Conservation (phyloP, 2,888 invertebrate genomes). For the Chaitophorus viminalis region DNA sequence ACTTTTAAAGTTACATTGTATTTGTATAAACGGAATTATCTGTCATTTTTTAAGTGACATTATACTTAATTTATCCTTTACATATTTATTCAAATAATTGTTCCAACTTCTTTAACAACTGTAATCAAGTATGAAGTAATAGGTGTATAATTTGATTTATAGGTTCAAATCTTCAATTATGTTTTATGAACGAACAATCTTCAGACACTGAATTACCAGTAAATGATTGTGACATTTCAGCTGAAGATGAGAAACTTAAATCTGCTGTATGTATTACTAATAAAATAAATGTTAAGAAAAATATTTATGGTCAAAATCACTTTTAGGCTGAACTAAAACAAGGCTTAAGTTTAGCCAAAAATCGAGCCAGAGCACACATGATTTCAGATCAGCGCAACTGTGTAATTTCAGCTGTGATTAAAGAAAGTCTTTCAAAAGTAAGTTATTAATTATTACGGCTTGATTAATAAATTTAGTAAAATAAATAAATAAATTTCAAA, state of each 20-base stretch:
- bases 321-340: constrained; percentile 73
- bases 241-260: constrained; percentile 31
- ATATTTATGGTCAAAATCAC: not conserved
- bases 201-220: constrained; percentile 72
- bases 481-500: no score
- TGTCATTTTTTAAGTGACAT: no score
- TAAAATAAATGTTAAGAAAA: not conserved
- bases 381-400: constrained; percentile 53
- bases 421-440: constrained; percentile 54
- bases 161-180: constrained; percentile 94
- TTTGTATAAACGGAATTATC: no score
- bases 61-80: no score
- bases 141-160: constrained; percentile 62
- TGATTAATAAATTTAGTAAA: not conserved
- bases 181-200: constrained; percentile 93
- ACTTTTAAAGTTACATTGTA: no score
- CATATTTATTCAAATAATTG: no score
- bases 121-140: not conserved
- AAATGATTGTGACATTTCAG: constrained; percentile 9
- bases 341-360: constrained; percentile 89
- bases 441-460: not conserved
- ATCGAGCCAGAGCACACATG: constrained; percentile 92
- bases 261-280: constrained; percentile 25
- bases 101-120: not conserved
- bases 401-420: constrained; percentile 55